Conservation (phyloP, 2,888 invertebrate genomes). For the Eurois occulta region DNA sequence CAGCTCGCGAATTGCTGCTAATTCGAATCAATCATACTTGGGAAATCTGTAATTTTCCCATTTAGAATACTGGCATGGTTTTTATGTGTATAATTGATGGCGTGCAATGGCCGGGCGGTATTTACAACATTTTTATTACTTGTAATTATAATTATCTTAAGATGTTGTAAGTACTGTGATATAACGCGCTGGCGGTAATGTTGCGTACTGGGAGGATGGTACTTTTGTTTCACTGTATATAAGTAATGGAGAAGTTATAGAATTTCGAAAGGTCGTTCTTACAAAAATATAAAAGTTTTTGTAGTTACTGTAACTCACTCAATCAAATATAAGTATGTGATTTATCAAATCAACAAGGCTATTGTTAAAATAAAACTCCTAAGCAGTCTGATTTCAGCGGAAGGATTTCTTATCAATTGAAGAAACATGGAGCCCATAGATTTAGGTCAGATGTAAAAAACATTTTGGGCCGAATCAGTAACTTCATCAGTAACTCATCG, state of each 20-base stretch:
- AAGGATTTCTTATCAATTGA: background rate
- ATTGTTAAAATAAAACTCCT: too few relatives aligned
- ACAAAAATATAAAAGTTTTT: background rate
- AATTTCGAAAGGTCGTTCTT: background rate
- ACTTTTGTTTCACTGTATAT: constrained; percentile 11
- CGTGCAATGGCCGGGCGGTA: constrained; percentile 42
- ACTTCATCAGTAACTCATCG: background rate
- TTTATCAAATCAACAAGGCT: background rate
- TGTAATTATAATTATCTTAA: constrained; percentile 52
- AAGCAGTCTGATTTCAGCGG: background rate
- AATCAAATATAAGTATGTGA: too few relatives aligned
- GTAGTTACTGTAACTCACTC: too few relatives aligned
- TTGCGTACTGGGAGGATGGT: constrained; percentile 28
- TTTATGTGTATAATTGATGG: constrained; percentile 50
- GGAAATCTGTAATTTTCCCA: constrained; percentile 45
- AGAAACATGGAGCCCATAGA: background rate
- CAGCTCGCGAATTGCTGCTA: background rate
- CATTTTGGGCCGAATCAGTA: background rate
- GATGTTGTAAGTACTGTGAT: constrained; percentile 49
- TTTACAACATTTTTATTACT: constrained; percentile 58
- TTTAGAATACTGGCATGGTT: constrained; percentile 43
- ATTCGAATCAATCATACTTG: constrained; percentile 43
- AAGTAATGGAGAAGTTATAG: constrained; percentile 1
- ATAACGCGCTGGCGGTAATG: constrained; percentile 25
- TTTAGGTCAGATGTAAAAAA: background rate